Percentiles rank a stretch among this genome's conserved stretches.
Evolutionary conservation across 2,888 invertebrate species (phyloP).

Genomic region (Bombyx huttoni): DNA sequence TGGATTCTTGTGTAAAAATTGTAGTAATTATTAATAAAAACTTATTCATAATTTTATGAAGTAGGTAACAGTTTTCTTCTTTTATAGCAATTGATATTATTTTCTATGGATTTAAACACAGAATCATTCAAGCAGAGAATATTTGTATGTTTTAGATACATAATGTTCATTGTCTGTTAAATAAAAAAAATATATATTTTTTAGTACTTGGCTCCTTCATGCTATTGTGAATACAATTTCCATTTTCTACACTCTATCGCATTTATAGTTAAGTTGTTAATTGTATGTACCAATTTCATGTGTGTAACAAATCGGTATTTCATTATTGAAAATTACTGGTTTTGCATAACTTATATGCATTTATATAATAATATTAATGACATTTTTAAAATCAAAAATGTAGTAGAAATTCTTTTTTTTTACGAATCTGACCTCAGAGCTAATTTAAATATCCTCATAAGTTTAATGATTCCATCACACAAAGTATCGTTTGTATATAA

Average conservation of each 20-base stretch:
- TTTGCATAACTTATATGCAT: not conserved
- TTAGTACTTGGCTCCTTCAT: conserved; percentile 17
- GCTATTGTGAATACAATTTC: conserved; percentile 14
- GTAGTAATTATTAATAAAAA: not conserved
- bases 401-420: not conserved
- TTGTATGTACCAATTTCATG: not conserved
- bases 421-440: not conserved
- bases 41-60: not conserved
- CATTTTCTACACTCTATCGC: conserved; percentile 70
- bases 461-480: not conserved
- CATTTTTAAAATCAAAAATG: not conserved
- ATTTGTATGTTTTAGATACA: no score
- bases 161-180: no score
- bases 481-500: not conserved
- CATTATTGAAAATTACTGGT: not conserved
- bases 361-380: not conserved
- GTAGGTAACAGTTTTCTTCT: not conserved
- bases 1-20: no score
- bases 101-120: not conserved
- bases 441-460: not conserved
- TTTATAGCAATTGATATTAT: not conserved
- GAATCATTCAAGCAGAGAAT: no score
- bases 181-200: not conserved
- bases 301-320: not conserved
- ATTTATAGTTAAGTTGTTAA: conserved; percentile 12